Percentiles rank a stretch among this genome's conserved stretches.
phyloP scores from a whole-genome alignment of 2,113 vertebrate species.

The Oceanodroma tethys region DNA sequence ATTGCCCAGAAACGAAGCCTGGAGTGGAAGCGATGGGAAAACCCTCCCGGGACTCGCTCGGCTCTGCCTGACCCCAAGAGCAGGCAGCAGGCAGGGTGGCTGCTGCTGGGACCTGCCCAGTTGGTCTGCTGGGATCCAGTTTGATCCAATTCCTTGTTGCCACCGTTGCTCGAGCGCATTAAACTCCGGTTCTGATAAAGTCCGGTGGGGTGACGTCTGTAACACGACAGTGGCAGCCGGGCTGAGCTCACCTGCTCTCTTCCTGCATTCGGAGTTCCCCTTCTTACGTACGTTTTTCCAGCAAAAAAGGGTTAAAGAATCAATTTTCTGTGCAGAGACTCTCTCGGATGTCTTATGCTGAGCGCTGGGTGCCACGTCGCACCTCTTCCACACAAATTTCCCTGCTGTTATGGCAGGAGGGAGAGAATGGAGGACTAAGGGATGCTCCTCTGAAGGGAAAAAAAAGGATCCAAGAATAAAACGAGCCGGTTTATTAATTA shows the following conservation, averaged over 20 bases:
- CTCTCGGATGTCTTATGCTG: not conserved
- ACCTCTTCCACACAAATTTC: not conserved
- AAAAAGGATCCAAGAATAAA: not conserved
- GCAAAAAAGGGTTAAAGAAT: not conserved
- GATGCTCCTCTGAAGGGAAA: not conserved
- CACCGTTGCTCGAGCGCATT: fast-evolving
- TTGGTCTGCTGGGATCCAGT: not conserved
- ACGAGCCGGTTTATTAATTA: not conserved
- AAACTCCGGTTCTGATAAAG: not conserved
- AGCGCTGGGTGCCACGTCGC: fast-evolving
- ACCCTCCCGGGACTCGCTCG: not conserved
- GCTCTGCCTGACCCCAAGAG: not conserved
- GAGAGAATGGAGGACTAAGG: not conserved
- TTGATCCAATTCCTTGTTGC: not conserved
- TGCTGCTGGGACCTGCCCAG: not conserved
- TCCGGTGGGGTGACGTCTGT: not conserved
- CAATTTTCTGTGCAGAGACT: not conserved
- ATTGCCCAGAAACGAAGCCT: conserved; percentile 1
- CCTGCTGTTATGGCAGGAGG: not conserved
- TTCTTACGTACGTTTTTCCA: not conserved
- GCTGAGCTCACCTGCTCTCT: not conserved
- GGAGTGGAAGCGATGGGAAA: not conserved
- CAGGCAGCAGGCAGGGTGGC: not conserved
- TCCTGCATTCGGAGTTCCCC: not conserved
- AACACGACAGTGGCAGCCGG: fast-evolving